phyloP scores from a whole-genome alignment of 2,888 invertebrate genomes.

The Melinopterus prodromus region DNA sequence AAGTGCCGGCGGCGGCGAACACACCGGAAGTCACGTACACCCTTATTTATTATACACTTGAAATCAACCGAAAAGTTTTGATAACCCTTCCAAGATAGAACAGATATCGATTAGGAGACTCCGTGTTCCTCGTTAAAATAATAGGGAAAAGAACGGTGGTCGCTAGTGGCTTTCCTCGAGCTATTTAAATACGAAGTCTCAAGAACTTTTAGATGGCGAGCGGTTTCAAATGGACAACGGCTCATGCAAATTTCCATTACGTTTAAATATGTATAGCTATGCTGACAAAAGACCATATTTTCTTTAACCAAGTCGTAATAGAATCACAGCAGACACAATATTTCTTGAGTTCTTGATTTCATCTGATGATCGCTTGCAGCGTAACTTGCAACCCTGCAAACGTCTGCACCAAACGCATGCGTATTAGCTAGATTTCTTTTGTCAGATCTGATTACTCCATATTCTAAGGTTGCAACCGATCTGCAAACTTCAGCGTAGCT shows the following conservation, averaged over 20 bases:
- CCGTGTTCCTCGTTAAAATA: not conserved
- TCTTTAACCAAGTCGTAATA: too few species aligned
- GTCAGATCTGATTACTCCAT: too few species aligned
- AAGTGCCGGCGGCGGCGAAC: not conserved
- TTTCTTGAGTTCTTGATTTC: too few species aligned
- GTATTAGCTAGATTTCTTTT: too few species aligned
- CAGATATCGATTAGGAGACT: not conserved
- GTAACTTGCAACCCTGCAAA: too few species aligned
- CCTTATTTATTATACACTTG: conserved; percentile 4
- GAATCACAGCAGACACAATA: too few species aligned
- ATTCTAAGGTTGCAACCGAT: too few species aligned
- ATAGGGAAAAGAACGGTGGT: not conserved
- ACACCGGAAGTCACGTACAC: not conserved
- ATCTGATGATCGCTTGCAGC: too few species aligned
- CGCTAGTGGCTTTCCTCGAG: not conserved
- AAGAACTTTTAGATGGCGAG: not conserved
- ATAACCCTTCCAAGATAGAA: not conserved
- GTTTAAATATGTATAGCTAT: not conserved
- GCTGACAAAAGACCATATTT: too few species aligned
- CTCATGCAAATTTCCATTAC: not conserved
- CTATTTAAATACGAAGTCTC: not conserved
- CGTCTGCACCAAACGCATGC: too few species aligned
- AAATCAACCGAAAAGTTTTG: conserved; percentile 4
- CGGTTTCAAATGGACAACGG: not conserved
- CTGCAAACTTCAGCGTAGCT: too few species aligned